Evolutionary conservation across 2,888 invertebrate genomes (phyloP), one percentile per base, ranked within the genome.

Genomic region (Orthosia cruda): DNA sequence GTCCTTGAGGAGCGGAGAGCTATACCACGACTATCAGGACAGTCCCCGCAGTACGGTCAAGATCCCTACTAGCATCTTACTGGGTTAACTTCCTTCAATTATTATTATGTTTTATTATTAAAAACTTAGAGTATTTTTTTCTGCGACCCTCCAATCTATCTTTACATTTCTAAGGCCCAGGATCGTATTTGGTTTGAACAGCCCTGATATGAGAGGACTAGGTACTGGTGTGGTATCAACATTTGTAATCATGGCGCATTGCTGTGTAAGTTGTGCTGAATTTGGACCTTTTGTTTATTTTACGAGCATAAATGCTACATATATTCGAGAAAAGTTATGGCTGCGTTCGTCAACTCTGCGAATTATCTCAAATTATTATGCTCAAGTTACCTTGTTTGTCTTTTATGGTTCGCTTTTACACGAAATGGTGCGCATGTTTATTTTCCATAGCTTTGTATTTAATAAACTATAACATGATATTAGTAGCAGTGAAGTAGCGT

Each of bases 211-310:
- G 26, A 1, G 20, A 54, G 32, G n/a, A 32, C 55, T 26, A n/a
- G n/a, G n/a, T n/a, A 26, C 59, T 72, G 65, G 54, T 54, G 5
- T 45, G 32, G 13, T 59, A 68, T 70, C 63, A 81, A 58, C 57
- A 77, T 83, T 81, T 81, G 70, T 77, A 75, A 75, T 65, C 59
- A 54, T 52, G 61, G 64, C 64, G 45, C 62, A 61, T 81, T 61
- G 64, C 40, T 71, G 45, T 4, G 52, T 26, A 32, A 79, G 59
- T 49, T 54, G 54, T 40, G 18, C 18, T 55, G 16, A 54, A 71
- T 69, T 68, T 61, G 40, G 49, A 58, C 50, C 50, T 57, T 72
- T 77, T 79, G 57, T 71, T 69, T 55, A 64, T 62, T 62, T 40
- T 52, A 18, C 52, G 45, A 13, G 32, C 65, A 26, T 77, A 61